These are phyloP conservation scores for Chionomys nivalis DNA, from an alignment of 2,113 vertebrate species.

Conservation along the genomic window DNA sequence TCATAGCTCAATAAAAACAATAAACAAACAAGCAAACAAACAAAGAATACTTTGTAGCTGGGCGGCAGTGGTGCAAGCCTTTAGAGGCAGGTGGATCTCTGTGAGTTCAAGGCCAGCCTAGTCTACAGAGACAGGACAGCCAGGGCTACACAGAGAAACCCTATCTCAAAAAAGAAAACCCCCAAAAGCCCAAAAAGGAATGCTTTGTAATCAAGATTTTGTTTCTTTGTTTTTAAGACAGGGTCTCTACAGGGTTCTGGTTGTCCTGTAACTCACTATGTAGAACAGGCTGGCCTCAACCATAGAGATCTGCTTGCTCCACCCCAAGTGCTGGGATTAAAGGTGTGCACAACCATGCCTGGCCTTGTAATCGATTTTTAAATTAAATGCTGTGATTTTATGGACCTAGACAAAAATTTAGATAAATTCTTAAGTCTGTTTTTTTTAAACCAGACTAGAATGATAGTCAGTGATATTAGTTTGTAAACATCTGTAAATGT, in stretches of 20 bases:
- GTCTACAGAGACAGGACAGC: no score
- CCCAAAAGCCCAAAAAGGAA: not conserved
- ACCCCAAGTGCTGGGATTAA: not conserved
- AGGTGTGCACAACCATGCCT: not conserved
- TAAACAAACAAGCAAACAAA: no score
- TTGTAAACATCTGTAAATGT: constrained; percentile 18
- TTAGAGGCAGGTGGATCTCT: no score
- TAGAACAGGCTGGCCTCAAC: not conserved
- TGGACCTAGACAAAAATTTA: not conserved
- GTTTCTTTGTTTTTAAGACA: not conserved
- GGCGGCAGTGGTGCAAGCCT: no score
- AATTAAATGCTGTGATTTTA: constrained; percentile 46
- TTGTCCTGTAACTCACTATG: not conserved
- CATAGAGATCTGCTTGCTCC: not conserved
- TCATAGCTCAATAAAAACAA: no score
- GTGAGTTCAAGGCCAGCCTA: no score
- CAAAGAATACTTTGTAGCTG: not conserved
- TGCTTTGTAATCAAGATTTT: not conserved
- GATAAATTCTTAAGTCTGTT: constrained; percentile 9
- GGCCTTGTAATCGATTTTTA: constrained; percentile 7
- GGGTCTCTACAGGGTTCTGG: not conserved
- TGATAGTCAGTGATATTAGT: not conserved
- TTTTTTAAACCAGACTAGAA: not conserved
- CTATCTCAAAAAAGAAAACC: not conserved
- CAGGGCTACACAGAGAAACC: not conserved